Evolutionary conservation across 1,140 invertebrate genomes (phyloP), one percentile per base, ranked within the genome.

Genomic region (Nephila pilipes): DNA sequence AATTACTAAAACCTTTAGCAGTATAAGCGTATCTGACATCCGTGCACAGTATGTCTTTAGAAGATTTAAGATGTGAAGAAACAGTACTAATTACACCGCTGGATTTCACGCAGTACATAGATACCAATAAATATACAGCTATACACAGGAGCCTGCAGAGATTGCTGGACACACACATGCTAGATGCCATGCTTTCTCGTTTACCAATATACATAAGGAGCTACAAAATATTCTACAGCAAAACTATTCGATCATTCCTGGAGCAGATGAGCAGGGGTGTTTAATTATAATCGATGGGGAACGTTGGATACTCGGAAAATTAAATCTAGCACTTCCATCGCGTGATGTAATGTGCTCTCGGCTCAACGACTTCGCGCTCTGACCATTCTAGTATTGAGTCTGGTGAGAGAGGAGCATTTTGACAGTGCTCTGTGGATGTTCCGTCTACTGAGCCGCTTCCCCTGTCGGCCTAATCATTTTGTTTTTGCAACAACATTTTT

Each of bases 41-140:
- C 20, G 80, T 54, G 25, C 80, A 81, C 29, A 20, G n/a, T 22
- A 81, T 46, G 54, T 81, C 46, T 81, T 81, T 81, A 14, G 80
- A n/a, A 38, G 32, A 36, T 25, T 65, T 65, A 65, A 25, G 25
- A 65, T 65, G 22, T 1, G 63, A 65, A 46, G 80, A 81, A 25
- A 81, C 80, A 81, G 80, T 81, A 55, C 80, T 81, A 55, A 81
- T 22, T 46, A 29, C 80, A 46, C 80, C 29, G 54, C 80, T 81
- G 18, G 18, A 6, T 46, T 55, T n/a, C 20, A 46, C 80, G n/a
- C 80, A 54, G 80, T 81, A 25, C 36, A 81, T 25, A n/a, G 36
- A 54, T 54, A 81, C 38, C n/a, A 81, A 81, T 25, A 81, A 46
- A 55, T 54, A 81, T 46, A 54, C 25, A 81, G 38, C 80, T 54